Base-by-base conservation (phyloP, 2,888 invertebrate species). In the Caenorhabditis uteleia region DNA sequence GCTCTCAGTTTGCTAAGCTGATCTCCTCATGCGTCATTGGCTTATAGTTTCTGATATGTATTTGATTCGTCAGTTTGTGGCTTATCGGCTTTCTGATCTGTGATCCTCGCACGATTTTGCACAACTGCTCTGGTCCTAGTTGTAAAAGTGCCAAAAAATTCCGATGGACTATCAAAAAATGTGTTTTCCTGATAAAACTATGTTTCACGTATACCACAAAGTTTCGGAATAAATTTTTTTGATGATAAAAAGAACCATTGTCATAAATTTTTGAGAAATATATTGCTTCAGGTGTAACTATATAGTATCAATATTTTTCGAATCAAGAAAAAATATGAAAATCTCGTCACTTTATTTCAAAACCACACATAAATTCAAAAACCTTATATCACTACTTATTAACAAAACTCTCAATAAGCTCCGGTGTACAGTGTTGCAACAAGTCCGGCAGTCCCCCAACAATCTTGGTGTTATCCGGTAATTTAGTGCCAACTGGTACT, bases 361-460 rank as follows among this genome's bases (percentile, higher is more conserved):
- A 2, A 8, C 4, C 16, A n/a, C 34, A 10, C 12, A 34, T n/a
- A 34, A 34, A 10, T 34, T 4, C 14, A 34, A 16, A n/a, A n/a
- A 10, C 16, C 12, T 34, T 4, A 34, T 16, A 8, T 34, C 34
- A 4, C 16, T n/a, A 14, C 16, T 34, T 34, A 14, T 34, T 8
- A n/a, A 14, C 12, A n/a, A 34, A 34, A 34, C 34, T 34, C 20
- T 36, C 10, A 36, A 20, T 5, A 18, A 36, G 4, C 20, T 8
- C 20, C 20, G 14, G 20, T 5, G 20, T 20, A 36, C 3, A 36
- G 16, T 18, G 36, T 36, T n/a, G n/a, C 25, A 33, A 8, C 44
- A 61, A 36, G 47, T 55, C 55, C 5, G 55, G 61, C 8, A 61
- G 48, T 23, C 49, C 49, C 18, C 21, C 23, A 14, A 36, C 21